phyloP scores from a whole-genome alignment of 1,140 invertebrate species.

The Aricia agestis region DNA sequence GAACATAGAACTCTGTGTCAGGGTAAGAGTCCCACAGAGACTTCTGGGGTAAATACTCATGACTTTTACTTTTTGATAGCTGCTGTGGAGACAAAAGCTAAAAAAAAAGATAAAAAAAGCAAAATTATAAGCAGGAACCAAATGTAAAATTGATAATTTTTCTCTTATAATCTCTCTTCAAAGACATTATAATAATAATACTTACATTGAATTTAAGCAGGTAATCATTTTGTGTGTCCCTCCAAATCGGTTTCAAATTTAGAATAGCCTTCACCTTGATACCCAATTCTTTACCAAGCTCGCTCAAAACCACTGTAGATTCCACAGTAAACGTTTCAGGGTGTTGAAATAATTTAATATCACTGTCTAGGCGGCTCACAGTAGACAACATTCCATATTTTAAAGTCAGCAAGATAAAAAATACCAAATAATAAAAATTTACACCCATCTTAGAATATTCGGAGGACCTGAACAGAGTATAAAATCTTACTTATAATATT shows the following conservation, averaged over 20 bases:
- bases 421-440: neutral
- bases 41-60: conserved; percentile 38
- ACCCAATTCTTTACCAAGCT: neutral
- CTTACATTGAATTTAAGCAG: conserved; percentile 4
- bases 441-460: neutral
- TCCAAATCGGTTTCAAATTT: neutral
- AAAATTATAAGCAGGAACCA: too few species aligned
- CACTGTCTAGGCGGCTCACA: conserved; percentile 2
- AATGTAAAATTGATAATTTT: too few species aligned
- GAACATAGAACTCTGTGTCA: conserved; percentile 42
- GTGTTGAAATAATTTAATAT: neutral
- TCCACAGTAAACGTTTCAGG: conserved; percentile 5
- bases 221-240: neutral
- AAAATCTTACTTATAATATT: too few species aligned
- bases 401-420: neutral
- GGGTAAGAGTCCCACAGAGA: conserved; percentile 44
- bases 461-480: too few species aligned
- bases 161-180: too few species aligned
- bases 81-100: conserved; percentile 45
- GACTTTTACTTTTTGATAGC: conserved; percentile 37
- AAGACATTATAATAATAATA: neutral
- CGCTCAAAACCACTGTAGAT: neutral
- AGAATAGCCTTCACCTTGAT: neutral
- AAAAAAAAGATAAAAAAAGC: conserved; percentile 15
- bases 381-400: neutral